phyloP scores from a whole-genome alignment of 1,140 invertebrate genomes.

The Drosophila leontia region DNA sequence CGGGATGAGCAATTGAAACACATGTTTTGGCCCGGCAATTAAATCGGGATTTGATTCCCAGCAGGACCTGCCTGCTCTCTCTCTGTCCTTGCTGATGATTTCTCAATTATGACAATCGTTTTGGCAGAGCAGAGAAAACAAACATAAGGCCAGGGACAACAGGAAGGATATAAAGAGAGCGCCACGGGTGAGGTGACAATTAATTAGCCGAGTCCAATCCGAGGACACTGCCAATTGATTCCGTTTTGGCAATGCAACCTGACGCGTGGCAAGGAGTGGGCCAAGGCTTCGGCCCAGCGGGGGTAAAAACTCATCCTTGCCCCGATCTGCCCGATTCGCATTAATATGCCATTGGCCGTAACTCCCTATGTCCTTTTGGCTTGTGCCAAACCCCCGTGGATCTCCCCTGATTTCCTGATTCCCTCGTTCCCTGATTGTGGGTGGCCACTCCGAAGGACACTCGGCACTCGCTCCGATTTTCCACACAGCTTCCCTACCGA shows the following conservation, averaged over 20 bases:
- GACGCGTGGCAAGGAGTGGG: conserved; percentile 55
- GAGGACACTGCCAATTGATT: conserved; percentile 27
- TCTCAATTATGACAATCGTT: conserved; percentile 79
- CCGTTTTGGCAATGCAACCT: conserved; percentile 30
- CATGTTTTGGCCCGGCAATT: conserved; percentile 75
- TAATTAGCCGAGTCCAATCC: conserved; percentile 66
- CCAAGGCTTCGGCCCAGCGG: conserved; percentile 22
- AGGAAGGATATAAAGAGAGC: not conserved
- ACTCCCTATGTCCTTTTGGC: conserved; percentile 23
- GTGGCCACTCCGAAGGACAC: conserved; percentile 61
- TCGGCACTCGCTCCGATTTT: conserved; percentile 28
- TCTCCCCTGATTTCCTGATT: not conserved
- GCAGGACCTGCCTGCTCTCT: not conserved
- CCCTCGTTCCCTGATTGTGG: conserved; percentile 24
- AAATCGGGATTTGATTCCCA: conserved; percentile 67
- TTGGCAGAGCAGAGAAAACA: conserved; percentile 28
- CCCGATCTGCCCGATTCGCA: conserved; percentile 56
- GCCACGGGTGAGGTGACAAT: conserved; percentile 57
- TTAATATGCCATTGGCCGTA: conserved; percentile 58
- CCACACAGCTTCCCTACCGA: conserved; percentile 12
- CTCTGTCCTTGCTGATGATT: conserved; percentile 68
- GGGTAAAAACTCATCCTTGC: not conserved
- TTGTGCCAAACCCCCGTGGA: conserved; percentile 65
- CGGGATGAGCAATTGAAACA: conserved; percentile 64
- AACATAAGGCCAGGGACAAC: conserved; percentile 37